Percentiles rank a stretch among this genome's conserved stretches.
phyloP scores from a whole-genome alignment of 1,140 invertebrate species.

The Piezodorus guildinii region DNA sequence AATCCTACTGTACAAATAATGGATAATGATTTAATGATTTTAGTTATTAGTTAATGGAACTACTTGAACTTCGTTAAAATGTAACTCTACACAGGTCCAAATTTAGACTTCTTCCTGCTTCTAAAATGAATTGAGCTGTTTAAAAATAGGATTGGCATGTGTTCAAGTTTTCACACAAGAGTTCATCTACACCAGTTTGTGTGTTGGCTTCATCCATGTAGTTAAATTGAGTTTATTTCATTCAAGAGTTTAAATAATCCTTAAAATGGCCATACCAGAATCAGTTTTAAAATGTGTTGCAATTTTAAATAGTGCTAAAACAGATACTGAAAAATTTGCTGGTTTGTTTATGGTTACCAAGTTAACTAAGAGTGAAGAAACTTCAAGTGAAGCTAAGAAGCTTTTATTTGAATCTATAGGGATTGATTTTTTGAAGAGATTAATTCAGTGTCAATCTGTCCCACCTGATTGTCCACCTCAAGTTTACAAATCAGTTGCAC shows the following conservation, averaged over 20 bases:
- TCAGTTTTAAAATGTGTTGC: constrained; percentile 68
- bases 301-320: constrained; percentile 60
- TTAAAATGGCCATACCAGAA: constrained; percentile 53
- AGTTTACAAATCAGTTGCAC: constrained; percentile 78
- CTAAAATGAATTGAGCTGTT: constrained; percentile 1
- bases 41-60: no score
- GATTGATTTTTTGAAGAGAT: constrained; percentile 65
- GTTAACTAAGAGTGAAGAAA: constrained; percentile 66
- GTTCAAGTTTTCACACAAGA: background rate
- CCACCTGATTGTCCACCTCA: constrained; percentile 71
- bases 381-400: constrained; percentile 54
- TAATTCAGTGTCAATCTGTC: constrained; percentile 51
- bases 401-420: constrained; percentile 80
- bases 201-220: background rate
- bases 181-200: constrained; percentile 9
- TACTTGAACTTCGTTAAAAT: background rate
- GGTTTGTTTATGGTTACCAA: constrained; percentile 83
- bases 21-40: no score
- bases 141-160: constrained; percentile 2
- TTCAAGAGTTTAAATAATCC: background rate
- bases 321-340: constrained; percentile 83
- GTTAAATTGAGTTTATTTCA: background rate
- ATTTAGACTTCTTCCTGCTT: constrained; percentile 5
- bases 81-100: constrained; percentile 12
- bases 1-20: no score